A percentile compares a stretch with the other conserved stretches of the same genome.
phyloP scores from a whole-genome alignment of 2,888 invertebrate genomes.

The Orthonevra nobilis region DNA sequence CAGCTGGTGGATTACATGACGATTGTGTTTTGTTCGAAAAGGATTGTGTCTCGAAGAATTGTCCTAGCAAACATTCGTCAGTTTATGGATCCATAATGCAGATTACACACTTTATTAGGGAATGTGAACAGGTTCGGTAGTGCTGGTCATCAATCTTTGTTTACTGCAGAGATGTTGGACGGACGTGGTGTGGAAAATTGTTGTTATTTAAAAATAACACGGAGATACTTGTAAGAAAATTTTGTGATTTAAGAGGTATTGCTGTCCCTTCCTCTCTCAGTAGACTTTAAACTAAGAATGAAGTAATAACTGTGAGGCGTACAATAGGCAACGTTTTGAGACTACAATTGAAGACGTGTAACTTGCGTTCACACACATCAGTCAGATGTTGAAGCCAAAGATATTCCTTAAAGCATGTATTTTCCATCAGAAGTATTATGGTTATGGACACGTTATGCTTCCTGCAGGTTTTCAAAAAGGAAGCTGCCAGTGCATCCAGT shows the following conservation, averaged over 20 bases:
- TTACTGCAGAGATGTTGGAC: slow-evolving; percentile 14
- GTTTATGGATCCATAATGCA: slow-evolving; percentile 9
- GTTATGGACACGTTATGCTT: too few species aligned
- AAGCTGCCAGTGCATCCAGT: too few species aligned
- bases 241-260: neutral
- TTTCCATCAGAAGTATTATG: too few species aligned
- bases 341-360: too few species aligned
- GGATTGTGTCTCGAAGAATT: slow-evolving; percentile 28
- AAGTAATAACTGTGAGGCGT: too few species aligned
- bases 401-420: too few species aligned
- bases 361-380: too few species aligned
- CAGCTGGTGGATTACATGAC: slow-evolving; percentile 66
- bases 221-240: slow-evolving; percentile 4
- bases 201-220: neutral
- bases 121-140: neutral
- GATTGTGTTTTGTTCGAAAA: slow-evolving; percentile 39
- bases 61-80: slow-evolving; percentile 18
- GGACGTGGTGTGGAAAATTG: neutral
- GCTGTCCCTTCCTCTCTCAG: too few species aligned
- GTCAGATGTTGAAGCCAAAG: too few species aligned
- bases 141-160: slow-evolving; percentile 41
- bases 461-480: too few species aligned
- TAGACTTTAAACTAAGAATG: too few species aligned
- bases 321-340: too few species aligned
- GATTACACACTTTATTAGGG: slow-evolving; percentile 34